Conservation (phyloP, 64 coral and sea anemone genomes). For the Actinia tenebrosa region DNA sequence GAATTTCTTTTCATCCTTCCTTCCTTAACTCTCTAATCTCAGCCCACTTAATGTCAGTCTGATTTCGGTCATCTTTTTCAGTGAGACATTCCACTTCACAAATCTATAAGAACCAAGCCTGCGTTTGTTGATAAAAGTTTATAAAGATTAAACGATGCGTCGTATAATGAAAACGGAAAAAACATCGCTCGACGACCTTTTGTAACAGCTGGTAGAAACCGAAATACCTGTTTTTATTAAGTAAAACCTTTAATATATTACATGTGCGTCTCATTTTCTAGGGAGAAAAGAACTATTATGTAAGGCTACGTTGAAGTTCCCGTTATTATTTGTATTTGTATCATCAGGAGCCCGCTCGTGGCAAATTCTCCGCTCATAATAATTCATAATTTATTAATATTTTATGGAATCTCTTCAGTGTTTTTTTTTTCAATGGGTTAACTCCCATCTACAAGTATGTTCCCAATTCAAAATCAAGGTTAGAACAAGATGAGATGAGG, state of each 20-base stretch:
- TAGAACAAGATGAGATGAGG: not conserved
- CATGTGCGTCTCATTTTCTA: not conserved
- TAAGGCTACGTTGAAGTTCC: not conserved
- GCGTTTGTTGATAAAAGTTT: not conserved
- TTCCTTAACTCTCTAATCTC: not conserved
- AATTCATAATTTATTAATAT: constrained; percentile 2
- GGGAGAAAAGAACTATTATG: not conserved
- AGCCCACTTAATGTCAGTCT: not conserved
- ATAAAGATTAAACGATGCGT: constrained; percentile 1
- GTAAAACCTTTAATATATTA: not conserved
- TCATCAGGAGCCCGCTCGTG: constrained; percentile 57
- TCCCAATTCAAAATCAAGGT: not conserved
- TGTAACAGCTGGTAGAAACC: not conserved
- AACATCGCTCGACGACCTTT: not conserved
- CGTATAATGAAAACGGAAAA: not conserved
- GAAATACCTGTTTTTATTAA: not conserved
- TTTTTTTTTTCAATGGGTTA: not conserved
- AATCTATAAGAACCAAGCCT: too few relatives aligned
- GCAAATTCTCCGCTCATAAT: constrained; percentile 36
- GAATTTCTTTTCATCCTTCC: not conserved
- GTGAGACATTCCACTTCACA: too few relatives aligned
- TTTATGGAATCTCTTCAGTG: not conserved
- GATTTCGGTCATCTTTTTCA: too few relatives aligned
- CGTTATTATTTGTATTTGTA: constrained; percentile 28
- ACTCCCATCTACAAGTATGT: not conserved